phyloP scores from a whole-genome alignment of 2,888 invertebrate genomes.

The Stratiomys singularior region DNA sequence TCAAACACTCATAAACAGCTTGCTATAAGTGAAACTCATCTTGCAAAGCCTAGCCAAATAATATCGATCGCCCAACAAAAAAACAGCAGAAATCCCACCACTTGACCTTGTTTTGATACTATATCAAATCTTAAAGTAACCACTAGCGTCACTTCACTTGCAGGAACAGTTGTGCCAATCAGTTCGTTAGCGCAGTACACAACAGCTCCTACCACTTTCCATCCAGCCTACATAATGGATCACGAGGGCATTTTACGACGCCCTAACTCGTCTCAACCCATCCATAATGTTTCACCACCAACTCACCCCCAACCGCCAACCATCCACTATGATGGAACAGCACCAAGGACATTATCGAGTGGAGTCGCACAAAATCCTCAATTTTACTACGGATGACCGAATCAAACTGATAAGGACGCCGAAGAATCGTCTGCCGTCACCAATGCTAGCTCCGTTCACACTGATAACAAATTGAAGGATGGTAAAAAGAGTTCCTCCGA shows the following conservation, averaged over 20 bases:
- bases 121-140: no score
- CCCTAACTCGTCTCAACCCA: conserved; percentile 54
- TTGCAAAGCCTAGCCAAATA: neutral
- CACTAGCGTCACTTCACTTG: neutral
- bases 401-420: conserved; percentile 46
- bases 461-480: conserved; percentile 42
- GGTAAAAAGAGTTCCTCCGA: conserved; percentile 47
- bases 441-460: conserved; percentile 26
- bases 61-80: neutral
- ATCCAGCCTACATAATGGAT: conserved; percentile 61
- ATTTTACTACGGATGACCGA: conserved; percentile 65
- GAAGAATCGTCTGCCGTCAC: conserved; percentile 15
- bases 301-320: conserved; percentile 48
- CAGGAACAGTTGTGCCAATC: conserved; percentile 59
- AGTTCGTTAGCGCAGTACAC: conserved; percentile 63
- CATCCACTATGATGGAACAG: conserved; percentile 63
- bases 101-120: no score
- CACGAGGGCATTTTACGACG: conserved; percentile 60
- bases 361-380: conserved; percentile 63
- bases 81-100: no score
- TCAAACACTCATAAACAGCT: no score
- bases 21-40: no score
- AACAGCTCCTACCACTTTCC: conserved; percentile 62
- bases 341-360: conserved; percentile 63
- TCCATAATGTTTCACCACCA: conserved; percentile 55